Evolutionary conservation across 2,888 invertebrate species (phyloP), one percentile per base, ranked within the genome.

Genomic region (Dolomedes plantarius): DNA sequence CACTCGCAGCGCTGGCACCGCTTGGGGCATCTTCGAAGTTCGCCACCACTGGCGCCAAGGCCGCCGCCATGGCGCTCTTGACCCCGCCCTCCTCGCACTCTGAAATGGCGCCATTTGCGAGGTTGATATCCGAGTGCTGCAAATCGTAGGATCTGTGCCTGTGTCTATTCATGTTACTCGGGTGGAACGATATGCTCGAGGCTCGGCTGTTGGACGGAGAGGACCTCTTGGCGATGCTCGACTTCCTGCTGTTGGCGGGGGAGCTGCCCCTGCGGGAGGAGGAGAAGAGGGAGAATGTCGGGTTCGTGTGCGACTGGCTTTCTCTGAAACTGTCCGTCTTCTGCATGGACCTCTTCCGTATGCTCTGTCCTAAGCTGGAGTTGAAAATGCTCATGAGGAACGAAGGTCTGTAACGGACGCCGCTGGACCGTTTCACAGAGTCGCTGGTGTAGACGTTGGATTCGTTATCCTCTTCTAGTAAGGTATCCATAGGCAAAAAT

Each of bases 401-500:
- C 1, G 87, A 87, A 7, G 87, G 87, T 56, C 87, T 56, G 75
- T 78, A 50, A 9, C 87, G 81, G 19, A 83, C 29, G 6, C 71
- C 62, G 6, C 36, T 7, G 0, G 41, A 13, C 7, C 77, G 77
- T 9, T 81, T 86, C 41, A 86, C 80, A 0, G 86, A 86, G 31
- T 79, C 79, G 11, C 80, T 86, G 11, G 75, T 32, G 27, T 88
- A 88, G n/a, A 74, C 64, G 50, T 87, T 72, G 1, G 76, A 85
- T 1, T 85, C 86, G 46, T 77, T 78, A 46, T 88, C 88, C 39
- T 88, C 88, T 76, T 88, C 88, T 19, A 88, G 23, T 1, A 88
- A 31, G 23, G 81, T 77, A 11, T 87, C 88, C 71, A 88, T 72
- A 11, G 87, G 88, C 1, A 86, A 32, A 65, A 88, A 88, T 69